Evolutionary conservation across 2,797 vertebrate genomes (phyloP).

Genomic region (Hyperoplus immaculatus): DNA sequence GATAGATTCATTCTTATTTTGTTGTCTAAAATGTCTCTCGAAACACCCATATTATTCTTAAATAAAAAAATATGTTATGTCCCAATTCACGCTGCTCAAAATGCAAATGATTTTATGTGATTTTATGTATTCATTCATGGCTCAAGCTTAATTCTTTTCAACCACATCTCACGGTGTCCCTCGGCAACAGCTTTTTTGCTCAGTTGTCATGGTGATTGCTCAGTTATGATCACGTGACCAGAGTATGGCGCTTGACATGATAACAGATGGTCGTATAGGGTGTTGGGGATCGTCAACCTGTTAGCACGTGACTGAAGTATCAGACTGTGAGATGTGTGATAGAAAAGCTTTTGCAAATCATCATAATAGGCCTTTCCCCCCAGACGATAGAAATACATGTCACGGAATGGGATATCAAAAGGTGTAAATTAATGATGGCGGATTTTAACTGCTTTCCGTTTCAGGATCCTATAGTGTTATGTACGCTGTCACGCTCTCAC

Average conservation of each 20-base stretch:
- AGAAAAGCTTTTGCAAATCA: neutral
- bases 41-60: neutral
- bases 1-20: neutral
- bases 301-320: neutral
- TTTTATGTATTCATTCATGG: too few relatives aligned
- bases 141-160: neutral
- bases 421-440: neutral
- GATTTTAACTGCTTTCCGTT: neutral
- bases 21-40: neutral
- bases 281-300: neutral
- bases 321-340: slow-evolving; percentile 4
- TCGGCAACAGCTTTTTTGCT: neutral
- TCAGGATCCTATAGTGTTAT: neutral
- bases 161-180: neutral
- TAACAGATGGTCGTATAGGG: slow-evolving; percentile 1
- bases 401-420: neutral
- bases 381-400: neutral
- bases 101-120: too few relatives aligned
- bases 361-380: neutral
- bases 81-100: neutral
- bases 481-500: neutral
- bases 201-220: slow-evolving; percentile 4
- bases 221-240: slow-evolving; percentile 5
- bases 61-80: neutral
- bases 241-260: slow-evolving; percentile 1